Evolutionary conservation across 2,113 vertebrate species (phyloP).

Genomic region (Chaetodon auriga): DNA sequence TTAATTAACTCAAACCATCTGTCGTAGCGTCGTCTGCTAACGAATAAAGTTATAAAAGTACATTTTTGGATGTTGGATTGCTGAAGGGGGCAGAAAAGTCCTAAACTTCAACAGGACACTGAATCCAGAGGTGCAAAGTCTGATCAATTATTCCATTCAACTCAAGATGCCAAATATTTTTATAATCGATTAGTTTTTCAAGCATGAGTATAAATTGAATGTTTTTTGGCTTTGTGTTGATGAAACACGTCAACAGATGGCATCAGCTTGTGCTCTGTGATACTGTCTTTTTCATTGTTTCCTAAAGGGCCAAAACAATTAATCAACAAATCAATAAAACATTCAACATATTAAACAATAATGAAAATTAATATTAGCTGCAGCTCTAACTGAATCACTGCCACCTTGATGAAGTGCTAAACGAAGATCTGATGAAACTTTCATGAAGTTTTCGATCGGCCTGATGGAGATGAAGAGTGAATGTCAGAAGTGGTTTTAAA

Average conservation of each 20-base stretch:
- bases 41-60: background rate
- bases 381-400: background rate
- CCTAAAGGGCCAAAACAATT: background rate
- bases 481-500: no score
- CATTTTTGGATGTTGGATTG: background rate
- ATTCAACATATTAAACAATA: background rate
- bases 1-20: background rate
- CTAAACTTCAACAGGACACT: no score
- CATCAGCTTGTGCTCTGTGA: background rate
- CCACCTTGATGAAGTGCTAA: background rate
- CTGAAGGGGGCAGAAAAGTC: background rate
- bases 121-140: background rate
- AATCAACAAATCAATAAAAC: no score
- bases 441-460: background rate
- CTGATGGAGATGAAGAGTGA: no score
- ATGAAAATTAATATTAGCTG: background rate
- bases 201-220: no score
- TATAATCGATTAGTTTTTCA: no score
- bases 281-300: background rate
- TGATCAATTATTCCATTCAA: background rate
- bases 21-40: background rate
- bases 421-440: background rate
- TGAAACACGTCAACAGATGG: background rate
- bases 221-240: background rate
- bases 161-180: background rate